phyloP scores from a whole-genome alignment of 2,113 vertebrate species.

The Tympanuchus pallidicinctus region DNA sequence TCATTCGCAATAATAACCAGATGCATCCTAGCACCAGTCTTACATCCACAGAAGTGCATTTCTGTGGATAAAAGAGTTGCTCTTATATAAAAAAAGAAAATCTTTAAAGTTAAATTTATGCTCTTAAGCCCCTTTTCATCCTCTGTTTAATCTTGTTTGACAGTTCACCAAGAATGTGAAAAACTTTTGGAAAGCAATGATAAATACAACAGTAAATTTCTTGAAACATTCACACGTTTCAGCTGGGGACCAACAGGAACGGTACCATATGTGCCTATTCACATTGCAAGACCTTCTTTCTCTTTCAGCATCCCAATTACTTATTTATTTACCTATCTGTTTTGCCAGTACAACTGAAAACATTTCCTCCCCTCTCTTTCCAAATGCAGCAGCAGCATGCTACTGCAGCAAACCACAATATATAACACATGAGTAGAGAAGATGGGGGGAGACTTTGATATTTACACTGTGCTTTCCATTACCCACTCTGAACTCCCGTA shows the following conservation, averaged over 20 bases:
- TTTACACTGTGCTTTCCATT: slow-evolving; percentile 98
- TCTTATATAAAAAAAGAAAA: background rate
- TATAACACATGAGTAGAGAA: slow-evolving; percentile 12
- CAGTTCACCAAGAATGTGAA: background rate
- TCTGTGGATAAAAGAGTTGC: background rate
- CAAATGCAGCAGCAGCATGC: background rate
- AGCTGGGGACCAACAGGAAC: background rate
- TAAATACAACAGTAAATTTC: slow-evolving; percentile 49
- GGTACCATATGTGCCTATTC: slow-evolving; percentile 35
- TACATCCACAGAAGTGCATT: background rate
- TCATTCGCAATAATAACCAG: slow-evolving; percentile 3
- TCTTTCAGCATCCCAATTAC: background rate
- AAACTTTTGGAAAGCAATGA: slow-evolving; percentile 52
- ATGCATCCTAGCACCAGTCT: background rate
- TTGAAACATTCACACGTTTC: slow-evolving; percentile 36
- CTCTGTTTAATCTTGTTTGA: slow-evolving; percentile 21
- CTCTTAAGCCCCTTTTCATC: slow-evolving; percentile 21
- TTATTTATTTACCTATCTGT: slow-evolving; percentile 15
- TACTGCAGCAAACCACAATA: slow-evolving; percentile 3
- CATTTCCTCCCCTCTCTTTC: background rate
- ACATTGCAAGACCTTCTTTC: slow-evolving; percentile 18
- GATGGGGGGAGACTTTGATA: background rate
- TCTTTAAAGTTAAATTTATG: slow-evolving; percentile 31
- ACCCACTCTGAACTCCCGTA: slow-evolving; percentile 95
- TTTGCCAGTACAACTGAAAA: slow-evolving; percentile 29